phyloP scores from a whole-genome alignment of 2,888 invertebrate species.

The Leucophenga maculata region DNA sequence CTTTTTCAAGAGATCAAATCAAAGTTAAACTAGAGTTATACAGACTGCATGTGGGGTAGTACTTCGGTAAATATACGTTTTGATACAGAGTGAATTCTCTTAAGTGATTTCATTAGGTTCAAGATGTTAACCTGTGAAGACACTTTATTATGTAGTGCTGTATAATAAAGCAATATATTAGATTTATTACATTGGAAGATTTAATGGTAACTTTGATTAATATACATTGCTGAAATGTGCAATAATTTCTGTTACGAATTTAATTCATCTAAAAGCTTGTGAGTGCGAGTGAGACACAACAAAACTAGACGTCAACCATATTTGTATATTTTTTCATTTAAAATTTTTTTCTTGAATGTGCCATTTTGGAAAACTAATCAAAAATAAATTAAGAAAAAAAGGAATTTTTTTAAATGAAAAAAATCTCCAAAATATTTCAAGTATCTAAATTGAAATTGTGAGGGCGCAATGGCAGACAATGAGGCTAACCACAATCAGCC shows the following conservation, averaged over 20 bases:
- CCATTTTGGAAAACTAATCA: too few species aligned
- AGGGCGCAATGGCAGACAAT: slow-evolving; percentile 80
- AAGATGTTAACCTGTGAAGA: slow-evolving; percentile 56
- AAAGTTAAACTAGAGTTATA: slow-evolving; percentile 33
- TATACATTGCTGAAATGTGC: too few species aligned
- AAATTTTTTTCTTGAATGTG: too few species aligned
- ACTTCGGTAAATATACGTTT: slow-evolving; percentile 50
- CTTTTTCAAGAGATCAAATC: slow-evolving; percentile 31
- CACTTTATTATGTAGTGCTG: slow-evolving; percentile 51
- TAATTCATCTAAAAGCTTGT: too few species aligned
- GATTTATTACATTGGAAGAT: slow-evolving; percentile 41
- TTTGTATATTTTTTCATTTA: too few species aligned
- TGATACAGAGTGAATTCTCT: slow-evolving; percentile 54
- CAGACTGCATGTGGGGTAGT: slow-evolving; percentile 3
- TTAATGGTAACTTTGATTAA: too few species aligned
- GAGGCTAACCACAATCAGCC: slow-evolving; percentile 75
- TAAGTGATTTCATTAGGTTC: slow-evolving; percentile 53
- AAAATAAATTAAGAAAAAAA: too few species aligned
- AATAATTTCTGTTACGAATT: too few species aligned
- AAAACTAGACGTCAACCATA: too few species aligned
- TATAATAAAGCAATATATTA: slow-evolving; percentile 61
- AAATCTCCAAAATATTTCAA: too few species aligned
- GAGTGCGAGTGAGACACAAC: too few species aligned
- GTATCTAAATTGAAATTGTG: not conserved
- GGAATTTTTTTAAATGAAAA: too few species aligned